These are phyloP conservation scores for Mus musculus DNA, from an alignment of 2,113 vertebrate species.

Conservation along the genomic window DNA sequence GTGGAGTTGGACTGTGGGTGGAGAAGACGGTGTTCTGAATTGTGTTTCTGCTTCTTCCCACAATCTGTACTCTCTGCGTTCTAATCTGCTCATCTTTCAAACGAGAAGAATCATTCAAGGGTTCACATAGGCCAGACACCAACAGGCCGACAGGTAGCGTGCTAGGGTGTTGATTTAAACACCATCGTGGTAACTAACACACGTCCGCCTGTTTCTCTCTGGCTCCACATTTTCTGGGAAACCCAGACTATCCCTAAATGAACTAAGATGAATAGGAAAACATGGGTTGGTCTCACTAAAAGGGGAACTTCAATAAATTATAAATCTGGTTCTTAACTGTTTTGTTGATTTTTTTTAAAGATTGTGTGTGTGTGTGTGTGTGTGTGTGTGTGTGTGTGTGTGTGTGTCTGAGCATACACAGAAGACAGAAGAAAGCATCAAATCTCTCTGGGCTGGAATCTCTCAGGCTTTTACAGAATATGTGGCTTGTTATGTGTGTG, in stretches of 20 bases:
- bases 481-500: neutral
- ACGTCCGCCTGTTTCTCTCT: neutral
- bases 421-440: neutral
- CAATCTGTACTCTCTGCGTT: neutral
- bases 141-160: neutral
- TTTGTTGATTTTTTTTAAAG: neutral
- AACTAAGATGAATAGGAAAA: neutral
- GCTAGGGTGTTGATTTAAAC: neutral
- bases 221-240: neutral
- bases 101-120: neutral
- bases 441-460: neutral
- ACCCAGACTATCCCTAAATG: neutral
- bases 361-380: neutral
- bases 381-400: neutral
- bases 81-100: neutral
- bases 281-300: neutral
- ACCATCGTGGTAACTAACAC: accelerated
- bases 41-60: neutral
- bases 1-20: neutral
- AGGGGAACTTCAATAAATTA: neutral
- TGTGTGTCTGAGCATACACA: neutral
- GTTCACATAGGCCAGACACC: accelerated
- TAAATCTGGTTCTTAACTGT: neutral
- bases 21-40: neutral
- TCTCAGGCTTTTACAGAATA: neutral